A percentile compares a stretch with the other conserved stretches of the same genome.
These are phyloP conservation scores for Hypothenemus hampei DNA, from an alignment of 1,140 invertebrate species.

Conservation along the genomic window DNA sequence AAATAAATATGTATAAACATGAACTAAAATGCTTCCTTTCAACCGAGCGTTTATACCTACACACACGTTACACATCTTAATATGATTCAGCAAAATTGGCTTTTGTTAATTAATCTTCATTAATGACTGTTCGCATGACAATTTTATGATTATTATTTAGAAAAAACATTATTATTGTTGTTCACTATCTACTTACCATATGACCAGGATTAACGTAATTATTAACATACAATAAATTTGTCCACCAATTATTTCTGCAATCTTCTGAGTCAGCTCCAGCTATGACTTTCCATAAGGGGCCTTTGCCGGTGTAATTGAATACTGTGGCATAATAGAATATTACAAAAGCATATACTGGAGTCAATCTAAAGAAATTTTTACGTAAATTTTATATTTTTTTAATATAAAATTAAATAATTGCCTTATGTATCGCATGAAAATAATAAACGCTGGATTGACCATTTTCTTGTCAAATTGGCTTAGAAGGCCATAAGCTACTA, in stretches of 20 bases:
- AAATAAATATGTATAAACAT: too few species aligned
- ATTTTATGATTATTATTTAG: too few species aligned
- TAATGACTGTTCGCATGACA: too few species aligned
- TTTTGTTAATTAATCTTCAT: too few species aligned
- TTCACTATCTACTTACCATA: constrained; percentile 39
- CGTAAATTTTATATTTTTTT: constrained; percentile 1
- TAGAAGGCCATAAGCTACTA: constrained; percentile 51
- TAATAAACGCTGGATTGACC: constrained; percentile 46
- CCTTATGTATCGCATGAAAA: constrained; percentile 54
- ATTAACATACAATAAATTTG: constrained; percentile 55
- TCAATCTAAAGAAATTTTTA: constrained; percentile 34
- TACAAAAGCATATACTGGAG: constrained; percentile 39
- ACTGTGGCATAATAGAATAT: constrained; percentile 40
- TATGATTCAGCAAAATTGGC: neutral
- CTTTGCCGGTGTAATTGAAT: constrained; percentile 37
- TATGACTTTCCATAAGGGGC: constrained; percentile 40
- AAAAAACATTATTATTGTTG: too few species aligned
- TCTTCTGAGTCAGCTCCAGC: constrained; percentile 35
- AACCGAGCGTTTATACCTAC: too few species aligned
- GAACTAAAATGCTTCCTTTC: too few species aligned
- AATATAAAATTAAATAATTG: too few species aligned
- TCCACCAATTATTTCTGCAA: constrained; percentile 47
- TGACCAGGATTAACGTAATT: constrained; percentile 50
- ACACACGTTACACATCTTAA: neutral
- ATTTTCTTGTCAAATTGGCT: constrained; percentile 46